Evolutionary conservation across 2,797 vertebrate species (phyloP).

Genomic region (Lithobates sylvaticus): DNA sequence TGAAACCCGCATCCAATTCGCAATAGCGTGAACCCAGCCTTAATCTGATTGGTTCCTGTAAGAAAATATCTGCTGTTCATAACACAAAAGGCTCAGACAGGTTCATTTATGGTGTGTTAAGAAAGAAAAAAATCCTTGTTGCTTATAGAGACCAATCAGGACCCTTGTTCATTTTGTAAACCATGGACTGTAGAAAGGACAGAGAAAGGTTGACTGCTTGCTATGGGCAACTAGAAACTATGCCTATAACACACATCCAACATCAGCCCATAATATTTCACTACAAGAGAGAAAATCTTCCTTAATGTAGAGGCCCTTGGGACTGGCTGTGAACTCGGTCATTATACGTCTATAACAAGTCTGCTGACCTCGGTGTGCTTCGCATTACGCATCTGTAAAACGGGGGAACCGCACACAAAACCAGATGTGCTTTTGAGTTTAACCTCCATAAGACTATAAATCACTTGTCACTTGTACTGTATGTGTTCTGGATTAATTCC

Average conservation of each 20-base stretch:
- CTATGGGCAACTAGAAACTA: neutral
- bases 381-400: conserved; percentile 46
- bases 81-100: neutral
- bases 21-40: too few species aligned
- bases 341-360: conserved; percentile 24
- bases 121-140: too few species aligned
- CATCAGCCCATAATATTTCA: neutral
- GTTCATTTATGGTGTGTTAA: too few species aligned
- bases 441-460: conserved; percentile 46
- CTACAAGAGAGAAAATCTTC: neutral
- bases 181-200: too few species aligned
- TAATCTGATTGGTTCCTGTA: too few species aligned
- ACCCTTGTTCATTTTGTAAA: neutral
- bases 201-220: neutral
- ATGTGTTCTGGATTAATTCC: conserved; percentile 37
- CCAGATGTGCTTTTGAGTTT: conserved; percentile 50
- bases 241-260: neutral
- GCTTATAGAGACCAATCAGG: neutral
- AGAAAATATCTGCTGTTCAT: too few species aligned
- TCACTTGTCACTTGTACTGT: conserved; percentile 53
- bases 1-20: too few species aligned
- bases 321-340: neutral
- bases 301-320: neutral
- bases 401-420: conserved; percentile 46
- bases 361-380: conserved; percentile 39